Percentiles rank a stretch among this genome's conserved stretches.
phyloP scores from a whole-genome alignment of 2,888 invertebrate genomes.

The Cephonodes hylas region DNA sequence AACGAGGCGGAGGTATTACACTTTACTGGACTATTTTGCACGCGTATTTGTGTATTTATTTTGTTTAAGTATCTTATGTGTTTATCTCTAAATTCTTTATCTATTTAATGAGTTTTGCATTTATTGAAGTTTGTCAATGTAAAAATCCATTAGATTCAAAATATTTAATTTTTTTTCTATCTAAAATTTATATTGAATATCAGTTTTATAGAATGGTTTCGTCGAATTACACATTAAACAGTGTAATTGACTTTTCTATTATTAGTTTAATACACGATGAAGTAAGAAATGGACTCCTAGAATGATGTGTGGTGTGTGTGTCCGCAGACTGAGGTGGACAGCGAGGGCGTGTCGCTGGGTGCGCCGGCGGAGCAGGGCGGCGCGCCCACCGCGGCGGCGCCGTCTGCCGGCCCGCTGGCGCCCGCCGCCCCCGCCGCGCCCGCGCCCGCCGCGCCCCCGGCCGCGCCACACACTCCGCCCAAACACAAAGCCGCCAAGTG shows the following conservation, averaged over 20 bases:
- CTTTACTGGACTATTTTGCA: conserved; percentile 10
- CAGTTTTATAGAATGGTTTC: background rate
- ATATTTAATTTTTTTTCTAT: background rate
- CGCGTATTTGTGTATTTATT: conserved; percentile 9
- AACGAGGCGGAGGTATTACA: conserved; percentile 8
- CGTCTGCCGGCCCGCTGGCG: background rate
- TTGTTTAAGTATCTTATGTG: background rate
- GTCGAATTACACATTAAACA: background rate
- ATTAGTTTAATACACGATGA: background rate
- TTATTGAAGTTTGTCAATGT: background rate
- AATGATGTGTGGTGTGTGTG: conserved; percentile 1
- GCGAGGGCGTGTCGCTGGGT: conserved; percentile 75
- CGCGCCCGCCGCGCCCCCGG: background rate
- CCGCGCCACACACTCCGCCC: conserved; percentile 46
- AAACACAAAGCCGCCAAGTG: conserved; percentile 75
- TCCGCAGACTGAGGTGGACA: conserved; percentile 74
- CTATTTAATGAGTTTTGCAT: background rate
- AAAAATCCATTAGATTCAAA: background rate
- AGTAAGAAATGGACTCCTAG: background rate
- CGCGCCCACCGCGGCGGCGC: conserved; percentile 59
- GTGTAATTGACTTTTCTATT: background rate
- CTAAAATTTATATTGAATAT: background rate
- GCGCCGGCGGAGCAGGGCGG: conserved; percentile 75
- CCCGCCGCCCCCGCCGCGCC: background rate
- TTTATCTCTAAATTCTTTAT: background rate